Percentiles rank a stretch among this genome's conserved stretches.
These are phyloP conservation scores for Camponotus fellah DNA, from an alignment of 2,888 invertebrate species.

Conservation along the genomic window DNA sequence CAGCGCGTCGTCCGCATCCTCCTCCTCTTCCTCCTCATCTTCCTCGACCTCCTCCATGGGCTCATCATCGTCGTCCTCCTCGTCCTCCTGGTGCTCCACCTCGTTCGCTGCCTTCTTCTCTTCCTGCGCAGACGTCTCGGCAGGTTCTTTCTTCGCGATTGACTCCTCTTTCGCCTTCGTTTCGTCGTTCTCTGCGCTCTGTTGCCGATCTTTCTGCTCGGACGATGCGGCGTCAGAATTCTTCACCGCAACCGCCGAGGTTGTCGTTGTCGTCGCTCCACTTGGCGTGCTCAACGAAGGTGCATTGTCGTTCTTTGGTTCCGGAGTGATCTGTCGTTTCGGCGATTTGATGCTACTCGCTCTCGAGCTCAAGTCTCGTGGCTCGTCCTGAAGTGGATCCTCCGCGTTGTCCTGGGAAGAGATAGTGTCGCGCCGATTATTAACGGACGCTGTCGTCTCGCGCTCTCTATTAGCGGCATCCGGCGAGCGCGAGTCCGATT, in stretches of 20 bases:
- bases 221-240: slow-evolving; percentile 44
- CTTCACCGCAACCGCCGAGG: slow-evolving; percentile 56
- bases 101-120: slow-evolving; percentile 71
- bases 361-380: slow-evolving; percentile 83
- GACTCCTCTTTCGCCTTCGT: slow-evolving; percentile 59
- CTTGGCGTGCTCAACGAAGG: slow-evolving; percentile 31
- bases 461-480: slow-evolving; percentile 63
- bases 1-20: slow-evolving; percentile 77
- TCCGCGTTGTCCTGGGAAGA: slow-evolving; percentile 64
- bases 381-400: slow-evolving; percentile 80
- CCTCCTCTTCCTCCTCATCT: slow-evolving; percentile 78
- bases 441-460: slow-evolving; percentile 30
- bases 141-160: slow-evolving; percentile 60
- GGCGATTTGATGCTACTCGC: slow-evolving; percentile 81
- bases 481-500: slow-evolving; percentile 77
- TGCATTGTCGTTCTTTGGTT: slow-evolving; percentile 76
- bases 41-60: slow-evolving; percentile 76
- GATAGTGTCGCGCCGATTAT: slow-evolving; percentile 44
- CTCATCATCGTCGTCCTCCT: slow-evolving; percentile 85
- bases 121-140: slow-evolving; percentile 51
- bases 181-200: slow-evolving; percentile 39
- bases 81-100: slow-evolving; percentile 81
- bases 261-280: slow-evolving; percentile 45
- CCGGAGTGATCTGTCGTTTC: slow-evolving; percentile 75
- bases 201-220: slow-evolving; percentile 46